These are phyloP conservation scores for Planococcus citri DNA, from an alignment of 1,140 invertebrate species.

Conservation along the genomic window DNA sequence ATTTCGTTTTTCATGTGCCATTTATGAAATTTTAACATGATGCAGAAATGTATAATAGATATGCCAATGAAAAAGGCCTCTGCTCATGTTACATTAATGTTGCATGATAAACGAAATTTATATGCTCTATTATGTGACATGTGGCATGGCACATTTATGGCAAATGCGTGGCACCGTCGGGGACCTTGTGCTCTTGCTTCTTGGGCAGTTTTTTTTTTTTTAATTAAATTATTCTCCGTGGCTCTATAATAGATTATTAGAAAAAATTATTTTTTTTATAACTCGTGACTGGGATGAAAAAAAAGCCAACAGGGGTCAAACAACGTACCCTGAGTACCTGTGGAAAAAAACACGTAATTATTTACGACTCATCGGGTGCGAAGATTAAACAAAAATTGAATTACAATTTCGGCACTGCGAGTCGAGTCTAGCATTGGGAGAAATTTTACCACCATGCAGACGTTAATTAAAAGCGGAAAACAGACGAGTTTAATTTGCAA, in stretches of 20 bases:
- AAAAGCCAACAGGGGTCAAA: background rate
- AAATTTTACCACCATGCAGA: background rate
- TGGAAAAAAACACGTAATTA: background rate
- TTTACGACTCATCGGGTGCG: background rate
- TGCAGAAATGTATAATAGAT: too few species aligned
- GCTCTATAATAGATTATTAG: background rate
- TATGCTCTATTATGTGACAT: too few species aligned
- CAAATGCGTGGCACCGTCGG: too few species aligned
- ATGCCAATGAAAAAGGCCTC: too few species aligned
- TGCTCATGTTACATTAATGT: too few species aligned
- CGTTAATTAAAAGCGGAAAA: slow-evolving; percentile 1
- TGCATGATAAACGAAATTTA: too few species aligned
- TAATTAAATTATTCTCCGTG: slow-evolving; percentile 1
- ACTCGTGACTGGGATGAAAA: too few species aligned
- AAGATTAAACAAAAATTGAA: background rate
- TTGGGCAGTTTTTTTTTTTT: background rate
- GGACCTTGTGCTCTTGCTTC: too few species aligned
- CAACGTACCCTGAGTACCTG: background rate
- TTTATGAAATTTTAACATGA: too few species aligned
- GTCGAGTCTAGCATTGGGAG: background rate
- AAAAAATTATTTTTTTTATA: background rate
- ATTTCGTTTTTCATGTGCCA: too few species aligned
- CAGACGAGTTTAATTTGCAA: background rate
- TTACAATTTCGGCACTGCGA: background rate
- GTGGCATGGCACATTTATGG: too few species aligned